Conservation (phyloP, 2,888 invertebrate genomes). For the Cephus spinipes region DNA sequence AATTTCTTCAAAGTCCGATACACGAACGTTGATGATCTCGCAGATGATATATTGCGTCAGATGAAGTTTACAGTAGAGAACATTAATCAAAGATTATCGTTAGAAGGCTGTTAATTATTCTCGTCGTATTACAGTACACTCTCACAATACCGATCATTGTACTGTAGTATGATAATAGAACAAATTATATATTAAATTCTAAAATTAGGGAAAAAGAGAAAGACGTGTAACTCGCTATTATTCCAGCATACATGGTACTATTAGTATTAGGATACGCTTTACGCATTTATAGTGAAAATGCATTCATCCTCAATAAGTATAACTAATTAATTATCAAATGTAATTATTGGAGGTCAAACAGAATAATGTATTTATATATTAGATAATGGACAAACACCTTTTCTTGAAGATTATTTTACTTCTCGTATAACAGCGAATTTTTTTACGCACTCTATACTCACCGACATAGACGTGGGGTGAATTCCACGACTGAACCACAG, state of each 20-base stretch:
- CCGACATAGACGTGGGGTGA: not conserved
- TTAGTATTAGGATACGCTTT: not conserved
- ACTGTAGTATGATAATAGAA: not conserved
- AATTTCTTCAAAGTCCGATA: conserved; percentile 92
- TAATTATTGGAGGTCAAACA: not conserved
- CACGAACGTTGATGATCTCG: conserved; percentile 87
- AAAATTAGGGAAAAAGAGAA: not conserved
- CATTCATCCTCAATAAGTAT: not conserved
- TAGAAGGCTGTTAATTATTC: conserved; percentile 54
- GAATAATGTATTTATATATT: not conserved
- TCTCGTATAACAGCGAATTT: not conserved
- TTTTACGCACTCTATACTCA: not conserved
- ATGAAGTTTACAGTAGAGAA: conserved; percentile 80
- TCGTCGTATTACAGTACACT: not conserved
- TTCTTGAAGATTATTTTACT: not conserved
- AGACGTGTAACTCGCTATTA: not conserved
- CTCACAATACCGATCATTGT: not conserved
- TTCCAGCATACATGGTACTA: not conserved
- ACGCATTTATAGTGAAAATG: not conserved
- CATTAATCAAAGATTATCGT: conserved; percentile 77
- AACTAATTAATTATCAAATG: not conserved
- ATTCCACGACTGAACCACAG: not conserved
- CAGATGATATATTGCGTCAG: conserved; percentile 84
- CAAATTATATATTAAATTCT: not conserved
- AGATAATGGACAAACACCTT: not conserved